Base-by-base conservation (phyloP, 1,140 invertebrate genomes). In the Steinernema feltiae region DNA sequence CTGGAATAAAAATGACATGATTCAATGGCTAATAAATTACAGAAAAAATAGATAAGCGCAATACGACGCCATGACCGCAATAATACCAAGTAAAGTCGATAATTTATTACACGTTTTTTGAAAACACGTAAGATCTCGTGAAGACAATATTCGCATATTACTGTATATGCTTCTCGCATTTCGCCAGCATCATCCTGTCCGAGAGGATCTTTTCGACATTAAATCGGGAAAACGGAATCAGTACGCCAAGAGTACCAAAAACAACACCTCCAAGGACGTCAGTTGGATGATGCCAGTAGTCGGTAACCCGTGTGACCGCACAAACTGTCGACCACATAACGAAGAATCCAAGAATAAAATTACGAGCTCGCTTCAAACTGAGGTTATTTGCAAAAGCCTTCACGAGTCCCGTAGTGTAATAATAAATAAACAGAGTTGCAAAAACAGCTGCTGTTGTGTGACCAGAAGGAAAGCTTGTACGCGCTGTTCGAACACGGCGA, bases 251-350 rank as follows among this genome's bases (percentile, higher is more conserved):
- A 63, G 24, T 3, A 27, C 53, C 53, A 63, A 63, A 63, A 3
- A 63, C 24, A 21, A 21, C 53, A n/a, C 53, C 53, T 63, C 89
- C 89, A 2, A 91, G 85, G 1, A 92, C 91, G 85, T 92, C 92
- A 86, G 92, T 94, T 92, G 93, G 95, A 84, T 97, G 95, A 87
- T 98, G 95, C 88, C 97, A 97, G 87, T 96, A 94, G 88, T 97
- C 92, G 0, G 93, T 93, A 24, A 98, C 90, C 27, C 95, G 89
- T 1, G 93, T 92, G 88, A 94, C 89, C 0, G 92, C 92, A 1
- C 92, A 92, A 1, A 90, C 80, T 0, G 90, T 81, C 1, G 90
- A 88, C 89, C 90, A 92, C 0, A 89, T 73, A 15, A 90, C 79
- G 32, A 88, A 88, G 0, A 91, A 27, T 1, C 89, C 85, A 81